Base-by-base conservation (phyloP, 1,140 invertebrate genomes). In the Sinonovacula constricta region DNA sequence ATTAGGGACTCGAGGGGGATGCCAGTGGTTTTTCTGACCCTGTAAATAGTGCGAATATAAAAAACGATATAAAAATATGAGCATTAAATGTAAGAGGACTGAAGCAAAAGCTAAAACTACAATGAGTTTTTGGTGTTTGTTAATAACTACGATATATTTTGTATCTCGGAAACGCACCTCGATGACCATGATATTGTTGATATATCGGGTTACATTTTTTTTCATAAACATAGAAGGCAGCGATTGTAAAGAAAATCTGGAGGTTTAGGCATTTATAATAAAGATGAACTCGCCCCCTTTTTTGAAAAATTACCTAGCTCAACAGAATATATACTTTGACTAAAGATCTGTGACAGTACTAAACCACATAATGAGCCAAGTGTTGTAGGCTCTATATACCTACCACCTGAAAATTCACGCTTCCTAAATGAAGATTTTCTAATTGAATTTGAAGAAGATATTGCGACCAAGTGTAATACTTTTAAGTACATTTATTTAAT, bases 181-280 rank as follows among this genome's bases (percentile, higher is more conserved):
- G 49, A 68, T 31, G 10, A 12, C 22, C 39, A 36, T 31, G 63
- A 66, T 51, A 66, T 66, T 66, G 34, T 66, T 3, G 63, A 45
- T 28, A 26, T 66, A 3, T 10, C 39, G 39, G 49, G n/a, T 33
- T 68, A 54, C 49, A 15, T 31, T 12, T 68, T 68, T 34, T 31
- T 68, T 68, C 54, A 30, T 28, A 51, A 68, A 31, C 65, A 51
- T 54, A 68, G 65, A 33, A 34, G 31, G n/a, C 45, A 68, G 30
- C 18, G 28, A n/a, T 68, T 53, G 33, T 31, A 33, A 54, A 18
- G 65, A 1, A 68, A 68, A 54, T 68, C 65, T 3, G 65, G 65
- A 18, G 49, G 65, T 31, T 33, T 68, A 53, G 65, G 65, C 22
- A 68, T 68, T 31, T 68, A 68, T 68, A 49, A 53, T 7, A 45